Evolutionary conservation across 2,113 vertebrate species (phyloP).

Genomic region (Zapornia atra): DNA sequence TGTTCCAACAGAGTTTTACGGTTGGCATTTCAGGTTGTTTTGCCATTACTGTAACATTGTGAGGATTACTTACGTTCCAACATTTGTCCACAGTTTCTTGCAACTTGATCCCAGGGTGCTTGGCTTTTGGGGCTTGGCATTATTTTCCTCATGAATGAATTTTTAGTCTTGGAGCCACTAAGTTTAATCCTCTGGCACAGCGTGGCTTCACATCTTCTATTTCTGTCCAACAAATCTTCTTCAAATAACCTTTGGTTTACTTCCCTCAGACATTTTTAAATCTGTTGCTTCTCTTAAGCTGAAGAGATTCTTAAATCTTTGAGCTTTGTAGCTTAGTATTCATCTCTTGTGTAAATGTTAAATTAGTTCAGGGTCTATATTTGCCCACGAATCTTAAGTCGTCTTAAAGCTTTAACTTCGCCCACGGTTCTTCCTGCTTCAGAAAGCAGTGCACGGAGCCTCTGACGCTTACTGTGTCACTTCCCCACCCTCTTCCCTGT

Average conservation of each 20-base stretch:
- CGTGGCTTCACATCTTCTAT: background rate
- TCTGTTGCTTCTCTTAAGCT: background rate
- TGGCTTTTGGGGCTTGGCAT: background rate
- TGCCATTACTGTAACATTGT: background rate
- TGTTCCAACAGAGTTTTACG: background rate
- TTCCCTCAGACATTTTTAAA: background rate
- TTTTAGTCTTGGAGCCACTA: background rate
- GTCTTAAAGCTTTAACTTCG: background rate
- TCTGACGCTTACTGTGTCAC: background rate
- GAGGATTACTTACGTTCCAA: background rate
- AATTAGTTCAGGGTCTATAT: conserved; percentile 6
- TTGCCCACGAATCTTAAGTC: background rate
- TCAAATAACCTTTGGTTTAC: background rate
- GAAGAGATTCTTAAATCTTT: conserved; percentile 6
- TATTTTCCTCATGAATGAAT: background rate
- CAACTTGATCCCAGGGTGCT: background rate
- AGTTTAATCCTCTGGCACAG: background rate
- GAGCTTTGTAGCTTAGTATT: background rate
- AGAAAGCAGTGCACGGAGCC: background rate
- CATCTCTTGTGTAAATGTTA: conserved; percentile 2
- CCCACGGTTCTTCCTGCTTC: background rate
- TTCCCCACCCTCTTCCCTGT: background rate
- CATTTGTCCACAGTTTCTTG: background rate
- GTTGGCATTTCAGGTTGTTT: background rate
- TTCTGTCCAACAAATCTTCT: background rate